Base-by-base conservation (phyloP, 2,113 vertebrate species). In the Ameiurus melas region DNA sequence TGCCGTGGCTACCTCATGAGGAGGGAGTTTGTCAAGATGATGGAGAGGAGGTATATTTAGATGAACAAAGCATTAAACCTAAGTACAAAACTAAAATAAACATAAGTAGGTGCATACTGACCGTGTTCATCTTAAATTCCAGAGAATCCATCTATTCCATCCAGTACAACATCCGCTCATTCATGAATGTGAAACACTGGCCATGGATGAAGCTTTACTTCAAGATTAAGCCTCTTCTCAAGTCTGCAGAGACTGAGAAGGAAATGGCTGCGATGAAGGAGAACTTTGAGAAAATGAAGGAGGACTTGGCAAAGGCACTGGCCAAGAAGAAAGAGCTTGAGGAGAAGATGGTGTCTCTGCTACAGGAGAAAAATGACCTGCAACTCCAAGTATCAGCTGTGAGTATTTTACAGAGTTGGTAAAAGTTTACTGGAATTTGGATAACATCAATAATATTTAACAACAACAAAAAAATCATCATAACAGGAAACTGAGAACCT, bases 181-280 rank as follows among this genome's bases (percentile, higher is more conserved):
- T 98, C 95, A 97, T 97, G 97, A 97, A 97, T 0, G 97, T 98
- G 87, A 98, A 98, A 91, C 94, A 95, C 3, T 98, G 97, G 97
- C 95, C 97, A 66, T 98, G 97, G 97, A 98, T 98, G 97, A 97
- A 97, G 90, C 88, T 98, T 9, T 98, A 97, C 93, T 98, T 97
- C 93, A 98, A 97, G 94, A 97, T 96, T 92, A 96, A 96, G 82
- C 96, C 96, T 7, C 92, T 97, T 1, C 93, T 96, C 64, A 96
- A 95, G 91, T 96, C 94, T 0, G 96, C 96, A 0, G 95, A 96
- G 82, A 94, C 96, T 0, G 96, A 96, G 89, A 96, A 96, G 87
- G 96, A 96, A 85, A 96, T 96, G 95, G 94, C 94, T 39, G 95
- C 92, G 70, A 96, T 96, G 95, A 97, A 97, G 27, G 92, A 92